Conservation (phyloP, 2,797 vertebrate species). For the Knipowitschia caucasica region DNA sequence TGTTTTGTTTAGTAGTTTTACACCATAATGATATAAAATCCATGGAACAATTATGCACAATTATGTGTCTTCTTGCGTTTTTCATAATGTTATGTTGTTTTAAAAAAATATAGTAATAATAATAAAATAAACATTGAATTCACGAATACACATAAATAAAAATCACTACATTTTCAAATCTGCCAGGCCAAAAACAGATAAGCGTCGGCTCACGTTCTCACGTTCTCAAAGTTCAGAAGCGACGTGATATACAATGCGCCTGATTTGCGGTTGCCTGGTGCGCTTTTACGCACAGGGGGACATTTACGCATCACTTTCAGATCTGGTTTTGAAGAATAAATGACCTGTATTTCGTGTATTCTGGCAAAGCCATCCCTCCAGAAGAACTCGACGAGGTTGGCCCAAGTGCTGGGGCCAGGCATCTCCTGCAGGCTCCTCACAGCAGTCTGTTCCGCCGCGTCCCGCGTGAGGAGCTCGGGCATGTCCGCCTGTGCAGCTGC, state of each 20-base stretch:
- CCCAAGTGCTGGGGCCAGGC: slow-evolving; percentile 84
- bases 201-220: too few species aligned
- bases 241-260: too few species aligned
- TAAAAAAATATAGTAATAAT: too few species aligned
- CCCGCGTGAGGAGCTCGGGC: slow-evolving; percentile 32
- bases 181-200: too few species aligned
- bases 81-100: too few species aligned
- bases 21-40: neutral
- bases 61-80: too few species aligned
- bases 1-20: neutral
- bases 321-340: neutral
- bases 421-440: slow-evolving; percentile 83
- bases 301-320: slow-evolving; percentile 35
- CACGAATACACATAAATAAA: too few species aligned
- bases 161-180: too few species aligned
- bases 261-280: slow-evolving; percentile 11
- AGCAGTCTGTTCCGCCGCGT: slow-evolving; percentile 7
- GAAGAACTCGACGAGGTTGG: slow-evolving; percentile 88
- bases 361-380: slow-evolving; percentile 87
- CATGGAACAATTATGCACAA: too few species aligned
- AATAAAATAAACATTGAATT: too few species aligned
- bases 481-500: slow-evolving; percentile 35
- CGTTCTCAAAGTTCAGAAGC: too few species aligned
- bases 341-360: slow-evolving; percentile 92
- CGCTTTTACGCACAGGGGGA: slow-evolving; percentile 50